These are phyloP conservation scores for Silurus lanzhouensis DNA, from an alignment of 2,797 vertebrate species.

Conservation along the genomic window DNA sequence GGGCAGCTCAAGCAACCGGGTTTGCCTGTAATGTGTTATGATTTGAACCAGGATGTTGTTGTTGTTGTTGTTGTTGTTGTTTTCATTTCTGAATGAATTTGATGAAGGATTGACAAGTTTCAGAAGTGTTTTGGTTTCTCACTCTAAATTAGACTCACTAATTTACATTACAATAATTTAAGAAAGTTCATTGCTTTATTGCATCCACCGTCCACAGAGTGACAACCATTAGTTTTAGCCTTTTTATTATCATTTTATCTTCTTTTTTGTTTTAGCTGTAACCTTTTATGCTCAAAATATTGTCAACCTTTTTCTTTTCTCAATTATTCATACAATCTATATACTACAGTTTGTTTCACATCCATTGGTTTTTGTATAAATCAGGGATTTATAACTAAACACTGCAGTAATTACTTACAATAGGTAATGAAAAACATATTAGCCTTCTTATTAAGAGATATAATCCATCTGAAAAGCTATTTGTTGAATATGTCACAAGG, in stretches of 20 bases:
- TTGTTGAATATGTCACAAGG: conserved; percentile 39
- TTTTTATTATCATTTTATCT: not conserved
- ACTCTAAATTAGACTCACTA: conserved; percentile 11
- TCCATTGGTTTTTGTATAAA: conserved; percentile 63
- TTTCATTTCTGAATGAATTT: not conserved
- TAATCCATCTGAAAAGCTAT: conserved; percentile 39
- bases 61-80: not conserved
- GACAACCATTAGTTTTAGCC: conserved; percentile 24
- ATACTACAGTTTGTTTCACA: conserved; percentile 50
- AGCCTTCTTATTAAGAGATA: not conserved
- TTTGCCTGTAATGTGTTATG: not conserved
- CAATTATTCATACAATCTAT: conserved; percentile 43
- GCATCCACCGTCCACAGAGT: conserved; percentile 11
- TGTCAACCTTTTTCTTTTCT: conserved; percentile 45
- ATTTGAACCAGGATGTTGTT: not conserved
- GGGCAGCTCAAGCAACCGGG: not conserved
- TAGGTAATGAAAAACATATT: not conserved
- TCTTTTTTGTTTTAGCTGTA: conserved; percentile 8
- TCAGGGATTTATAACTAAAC: conserved; percentile 60
- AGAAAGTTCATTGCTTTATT: conserved; percentile 15
- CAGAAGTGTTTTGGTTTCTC: conserved; percentile 11
- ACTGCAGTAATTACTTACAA: conserved; percentile 36
- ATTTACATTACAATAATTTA: not conserved
- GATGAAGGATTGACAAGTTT: not conserved
- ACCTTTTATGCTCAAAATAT: conserved; percentile 18